phyloP scores from a whole-genome alignment of 2,113 vertebrate genomes.

The Capricornis sumatraensis region DNA sequence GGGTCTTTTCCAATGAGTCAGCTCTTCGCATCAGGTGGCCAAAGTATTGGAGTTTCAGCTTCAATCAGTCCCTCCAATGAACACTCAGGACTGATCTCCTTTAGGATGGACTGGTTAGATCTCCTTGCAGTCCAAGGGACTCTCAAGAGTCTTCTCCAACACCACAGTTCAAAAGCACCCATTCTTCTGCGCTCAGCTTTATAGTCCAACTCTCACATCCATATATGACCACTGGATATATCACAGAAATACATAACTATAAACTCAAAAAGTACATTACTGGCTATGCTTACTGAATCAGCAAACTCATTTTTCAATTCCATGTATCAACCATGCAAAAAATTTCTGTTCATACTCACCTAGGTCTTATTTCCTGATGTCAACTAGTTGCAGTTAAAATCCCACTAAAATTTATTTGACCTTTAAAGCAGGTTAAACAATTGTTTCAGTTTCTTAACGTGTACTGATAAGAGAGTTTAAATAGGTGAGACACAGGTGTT shows the following conservation, averaged over 20 bases:
- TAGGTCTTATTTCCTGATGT: background rate
- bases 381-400: background rate
- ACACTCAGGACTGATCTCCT: background rate
- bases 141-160: background rate
- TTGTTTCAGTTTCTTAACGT: background rate
- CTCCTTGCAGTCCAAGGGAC: background rate
- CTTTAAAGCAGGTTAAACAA: conserved; percentile 32
- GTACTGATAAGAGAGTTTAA: background rate
- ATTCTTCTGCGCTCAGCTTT: background rate
- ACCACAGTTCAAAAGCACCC: background rate
- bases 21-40: background rate
- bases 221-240: background rate
- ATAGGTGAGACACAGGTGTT: background rate
- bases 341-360: background rate
- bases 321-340: background rate
- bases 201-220: background rate
- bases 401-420: background rate
- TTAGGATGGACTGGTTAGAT: background rate
- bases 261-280: background rate
- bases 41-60: background rate
- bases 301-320: background rate
- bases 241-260: background rate
- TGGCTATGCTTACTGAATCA: background rate
- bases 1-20: background rate
- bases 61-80: background rate